Evolutionary conservation across 2,797 vertebrate genomes (phyloP).

Genomic region (Sebastes hubbsi): DNA sequence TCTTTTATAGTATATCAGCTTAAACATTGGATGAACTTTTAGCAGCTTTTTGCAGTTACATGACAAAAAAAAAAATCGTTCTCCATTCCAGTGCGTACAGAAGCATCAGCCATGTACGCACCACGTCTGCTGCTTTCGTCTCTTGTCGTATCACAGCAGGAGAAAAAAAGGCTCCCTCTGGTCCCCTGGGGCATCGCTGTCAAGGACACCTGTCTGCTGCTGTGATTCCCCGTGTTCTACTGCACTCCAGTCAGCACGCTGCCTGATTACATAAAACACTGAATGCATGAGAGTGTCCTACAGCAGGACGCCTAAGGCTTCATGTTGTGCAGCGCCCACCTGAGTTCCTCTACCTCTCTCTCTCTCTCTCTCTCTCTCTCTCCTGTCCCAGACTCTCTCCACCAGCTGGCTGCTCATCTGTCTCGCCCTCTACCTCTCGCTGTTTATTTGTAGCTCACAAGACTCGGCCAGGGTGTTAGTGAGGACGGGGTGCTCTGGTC

Average conservation of each 20-base stretch:
- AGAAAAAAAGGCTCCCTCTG: constrained; percentile 47
- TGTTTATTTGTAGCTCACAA: constrained; percentile 31
- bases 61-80: neutral
- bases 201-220: constrained; percentile 75
- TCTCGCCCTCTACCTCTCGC: constrained; percentile 21
- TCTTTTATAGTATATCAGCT: neutral
- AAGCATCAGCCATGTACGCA: neutral
- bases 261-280: constrained; percentile 68
- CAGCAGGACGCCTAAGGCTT: constrained; percentile 65
- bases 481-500: constrained; percentile 36
- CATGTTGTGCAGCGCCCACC: constrained; percentile 50
- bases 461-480: constrained; percentile 8
- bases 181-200: constrained; percentile 55
- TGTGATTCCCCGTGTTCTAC: constrained; percentile 58
- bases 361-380: neutral
- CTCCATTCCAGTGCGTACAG: neutral
- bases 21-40: neutral
- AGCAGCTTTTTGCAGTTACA: neutral
- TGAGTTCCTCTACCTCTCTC: constrained; percentile 25
- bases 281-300: constrained; percentile 61
- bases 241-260: constrained; percentile 60
- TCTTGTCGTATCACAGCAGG: constrained; percentile 49
- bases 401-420: constrained; percentile 65
- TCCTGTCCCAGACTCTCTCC: constrained; percentile 50
- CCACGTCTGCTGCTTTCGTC: constrained; percentile 31